Evolutionary conservation across 2,797 vertebrate species (phyloP).

Genomic region (Pangasius djambal): DNA sequence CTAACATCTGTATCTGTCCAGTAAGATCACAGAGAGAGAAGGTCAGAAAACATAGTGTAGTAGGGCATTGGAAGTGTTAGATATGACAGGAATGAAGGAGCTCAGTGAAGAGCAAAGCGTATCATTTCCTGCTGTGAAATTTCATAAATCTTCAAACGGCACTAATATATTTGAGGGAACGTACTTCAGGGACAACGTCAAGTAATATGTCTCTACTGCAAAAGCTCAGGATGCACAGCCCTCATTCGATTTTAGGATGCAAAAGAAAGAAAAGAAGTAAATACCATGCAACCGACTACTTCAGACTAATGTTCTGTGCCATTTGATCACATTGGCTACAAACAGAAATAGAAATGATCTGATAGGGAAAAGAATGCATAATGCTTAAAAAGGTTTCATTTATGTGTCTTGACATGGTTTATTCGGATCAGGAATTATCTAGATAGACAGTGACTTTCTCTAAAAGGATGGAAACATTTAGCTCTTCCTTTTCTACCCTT

Average conservation of each 20-base stretch:
- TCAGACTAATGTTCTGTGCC: conserved; percentile 31
- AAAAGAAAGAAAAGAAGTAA: conserved; percentile 25
- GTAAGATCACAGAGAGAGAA: conserved; percentile 23
- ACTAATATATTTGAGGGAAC: conserved; percentile 22
- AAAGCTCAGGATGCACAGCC: conserved; percentile 52
- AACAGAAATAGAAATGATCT: conserved; percentile 15
- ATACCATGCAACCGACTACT: conserved; percentile 42
- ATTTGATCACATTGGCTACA: background rate
- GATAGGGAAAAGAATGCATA: conserved; percentile 11
- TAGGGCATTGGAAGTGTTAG: background rate
- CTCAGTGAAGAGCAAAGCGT: conserved; percentile 33
- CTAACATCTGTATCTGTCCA: conserved; percentile 18
- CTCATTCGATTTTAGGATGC: background rate
- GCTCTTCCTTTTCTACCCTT: conserved; percentile 58
- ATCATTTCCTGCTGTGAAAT: conserved; percentile 33
- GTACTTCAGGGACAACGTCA: conserved; percentile 26
- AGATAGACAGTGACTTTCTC: background rate
- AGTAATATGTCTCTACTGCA: conserved; percentile 30
- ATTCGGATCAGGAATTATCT: conserved; percentile 27
- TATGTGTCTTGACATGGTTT: conserved; percentile 11
- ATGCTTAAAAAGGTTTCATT: conserved; percentile 27
- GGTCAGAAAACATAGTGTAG: conserved; percentile 20
- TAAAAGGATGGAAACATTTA: conserved; percentile 51
- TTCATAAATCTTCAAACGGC: conserved; percentile 12
- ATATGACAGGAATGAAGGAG: conserved; percentile 32